Evolutionary conservation across 2,113 vertebrate genomes (phyloP).

Genomic region (Reinhardtius hippoglossoides): DNA sequence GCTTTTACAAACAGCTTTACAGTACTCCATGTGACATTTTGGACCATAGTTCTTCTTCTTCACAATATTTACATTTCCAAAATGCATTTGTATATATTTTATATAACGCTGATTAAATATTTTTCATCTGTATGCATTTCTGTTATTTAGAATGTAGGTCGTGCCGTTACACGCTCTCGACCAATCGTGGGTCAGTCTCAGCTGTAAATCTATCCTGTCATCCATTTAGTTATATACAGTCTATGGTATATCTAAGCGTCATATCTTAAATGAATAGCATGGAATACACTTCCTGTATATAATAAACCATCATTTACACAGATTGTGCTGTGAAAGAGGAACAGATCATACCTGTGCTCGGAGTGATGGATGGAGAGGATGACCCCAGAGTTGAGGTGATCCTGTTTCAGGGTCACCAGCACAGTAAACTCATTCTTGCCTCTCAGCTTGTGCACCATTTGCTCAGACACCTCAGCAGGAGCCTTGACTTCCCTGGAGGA

Average conservation of each 20-base stretch:
- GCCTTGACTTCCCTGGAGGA: constrained; percentile 91
- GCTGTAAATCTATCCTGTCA: no score
- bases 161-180: no score
- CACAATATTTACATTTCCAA: background rate
- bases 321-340: background rate
- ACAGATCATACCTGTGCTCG: constrained; percentile 89
- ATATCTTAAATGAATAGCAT: background rate
- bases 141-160: no score
- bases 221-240: no score
- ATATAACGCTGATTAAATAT: no score
- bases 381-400: constrained; percentile 93
- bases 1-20: constrained; percentile 10
- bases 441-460: constrained; percentile 92
- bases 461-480: constrained; percentile 85
- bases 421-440: constrained; percentile 95
- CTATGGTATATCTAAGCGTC: no score
- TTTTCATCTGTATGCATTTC: no score
- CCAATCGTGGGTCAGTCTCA: no score
- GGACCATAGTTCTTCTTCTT: no score
- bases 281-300: background rate
- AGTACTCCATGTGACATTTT: background rate
- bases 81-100: background rate
- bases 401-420: constrained; percentile 92
- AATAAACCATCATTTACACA: background rate
- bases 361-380: constrained; percentile 94